Evolutionary conservation across 2,797 vertebrate species (phyloP).

Genomic region (Ceyx erithaca): DNA sequence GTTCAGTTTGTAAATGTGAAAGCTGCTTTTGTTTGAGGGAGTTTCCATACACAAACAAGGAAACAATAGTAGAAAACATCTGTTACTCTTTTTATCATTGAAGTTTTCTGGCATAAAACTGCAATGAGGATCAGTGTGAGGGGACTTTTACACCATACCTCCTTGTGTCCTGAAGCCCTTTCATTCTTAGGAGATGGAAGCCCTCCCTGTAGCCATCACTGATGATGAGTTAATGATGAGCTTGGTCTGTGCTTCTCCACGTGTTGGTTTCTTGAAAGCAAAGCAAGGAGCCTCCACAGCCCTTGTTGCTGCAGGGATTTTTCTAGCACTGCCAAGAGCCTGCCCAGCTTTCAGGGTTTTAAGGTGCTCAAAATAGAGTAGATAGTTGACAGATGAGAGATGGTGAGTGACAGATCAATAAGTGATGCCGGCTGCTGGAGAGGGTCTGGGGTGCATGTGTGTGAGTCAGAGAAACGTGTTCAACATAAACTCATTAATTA

Average conservation of each 20-base stretch:
- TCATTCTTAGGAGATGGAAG: accelerated
- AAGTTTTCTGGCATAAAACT: neutral
- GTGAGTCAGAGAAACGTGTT: neutral
- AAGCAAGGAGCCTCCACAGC: neutral
- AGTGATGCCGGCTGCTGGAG: neutral
- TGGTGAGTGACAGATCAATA: neutral
- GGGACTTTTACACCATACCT: neutral
- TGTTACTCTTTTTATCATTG: neutral
- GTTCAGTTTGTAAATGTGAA: neutral
- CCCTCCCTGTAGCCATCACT: neutral
- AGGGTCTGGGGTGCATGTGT: too few relatives aligned
- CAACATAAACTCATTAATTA: neutral
- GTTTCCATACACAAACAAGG: neutral
- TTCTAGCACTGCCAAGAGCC: neutral
- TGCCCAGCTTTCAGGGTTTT: neutral
- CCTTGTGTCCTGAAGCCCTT: neutral
- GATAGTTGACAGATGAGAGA: neutral
- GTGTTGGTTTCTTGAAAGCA: neutral
- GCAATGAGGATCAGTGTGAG: neutral
- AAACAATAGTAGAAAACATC: neutral
- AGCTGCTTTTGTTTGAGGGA: neutral
- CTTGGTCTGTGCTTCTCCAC: neutral
- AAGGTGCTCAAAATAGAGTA: neutral
- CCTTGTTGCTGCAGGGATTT: accelerated
- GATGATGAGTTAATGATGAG: neutral